phyloP scores from a whole-genome alignment of 2,888 invertebrate genomes.

The Caenorhabditis plicata region DNA sequence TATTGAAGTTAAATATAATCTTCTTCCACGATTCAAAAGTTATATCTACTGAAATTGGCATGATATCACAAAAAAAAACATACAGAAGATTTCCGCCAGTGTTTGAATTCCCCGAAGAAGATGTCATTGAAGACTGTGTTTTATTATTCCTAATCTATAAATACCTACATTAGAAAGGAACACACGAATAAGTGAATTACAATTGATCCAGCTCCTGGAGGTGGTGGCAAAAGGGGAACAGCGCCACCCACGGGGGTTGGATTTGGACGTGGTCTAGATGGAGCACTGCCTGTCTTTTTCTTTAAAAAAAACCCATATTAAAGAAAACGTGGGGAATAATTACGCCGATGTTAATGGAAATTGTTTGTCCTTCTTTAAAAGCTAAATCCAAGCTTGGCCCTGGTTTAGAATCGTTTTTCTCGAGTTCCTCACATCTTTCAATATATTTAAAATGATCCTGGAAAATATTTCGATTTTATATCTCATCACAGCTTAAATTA shows the following conservation, averaged over 20 bases:
- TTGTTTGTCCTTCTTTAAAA: constrained; percentile 98
- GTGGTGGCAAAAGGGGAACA: constrained; percentile 60
- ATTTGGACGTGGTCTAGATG: constrained; percentile 30
- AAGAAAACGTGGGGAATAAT: background rate
- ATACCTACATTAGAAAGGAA: background rate
- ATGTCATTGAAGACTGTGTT: too few species aligned
- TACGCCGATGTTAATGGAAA: constrained; percentile 87
- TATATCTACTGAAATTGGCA: too few species aligned
- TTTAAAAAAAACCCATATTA: constrained; percentile 3
- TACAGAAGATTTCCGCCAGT: constrained; percentile 10
- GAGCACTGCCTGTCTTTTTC: constrained; percentile 35
- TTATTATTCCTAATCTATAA: too few species aligned
- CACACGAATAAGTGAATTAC: constrained; percentile 3
- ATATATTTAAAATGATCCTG: constrained; percentile 67
- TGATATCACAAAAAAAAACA: too few species aligned
- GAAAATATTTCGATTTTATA: too few species aligned
- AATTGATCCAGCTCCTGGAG: constrained; percentile 46
- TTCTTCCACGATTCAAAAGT: too few species aligned
- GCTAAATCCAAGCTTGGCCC: constrained; percentile 82
- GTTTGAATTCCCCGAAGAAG: too few species aligned
- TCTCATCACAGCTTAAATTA: too few species aligned
- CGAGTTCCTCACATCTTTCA: constrained; percentile 79
- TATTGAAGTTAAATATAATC: too few species aligned
- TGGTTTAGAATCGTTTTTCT: constrained; percentile 68
- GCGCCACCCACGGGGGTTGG: constrained; percentile 34